Evolutionary conservation across 2,113 vertebrate species (phyloP).

Genomic region (Pygoscelis adeliae): DNA sequence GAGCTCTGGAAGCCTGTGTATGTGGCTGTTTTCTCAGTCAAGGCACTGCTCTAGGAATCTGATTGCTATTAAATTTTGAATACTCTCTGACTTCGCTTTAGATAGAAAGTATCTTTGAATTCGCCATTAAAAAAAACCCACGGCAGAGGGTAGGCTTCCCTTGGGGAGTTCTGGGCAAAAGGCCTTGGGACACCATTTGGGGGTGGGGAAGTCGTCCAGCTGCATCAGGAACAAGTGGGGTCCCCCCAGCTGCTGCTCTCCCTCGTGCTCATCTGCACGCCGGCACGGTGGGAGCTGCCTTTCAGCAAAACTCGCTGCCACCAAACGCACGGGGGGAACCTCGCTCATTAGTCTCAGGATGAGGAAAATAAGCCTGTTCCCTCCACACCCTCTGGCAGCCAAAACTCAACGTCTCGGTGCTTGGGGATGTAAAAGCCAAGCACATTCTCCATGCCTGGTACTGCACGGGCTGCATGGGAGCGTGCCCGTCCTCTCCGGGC

Average conservation of each 20-base stretch:
- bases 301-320: not conserved
- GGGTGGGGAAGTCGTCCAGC: not conserved
- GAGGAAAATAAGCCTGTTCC: not conserved
- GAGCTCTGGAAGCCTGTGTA: not conserved
- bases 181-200: not conserved
- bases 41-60: not conserved
- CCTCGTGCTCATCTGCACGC: rapidly evolving
- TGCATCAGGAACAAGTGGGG: not conserved
- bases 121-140: rapidly evolving
- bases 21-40: not conserved
- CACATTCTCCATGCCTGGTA: rapidly evolving
- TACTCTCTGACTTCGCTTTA: not conserved
- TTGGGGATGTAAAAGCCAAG: not conserved
- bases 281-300: not conserved
- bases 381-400: rapidly evolving
- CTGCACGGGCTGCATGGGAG: rapidly evolving
- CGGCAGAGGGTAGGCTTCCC: not conserved
- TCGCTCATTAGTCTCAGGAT: rapidly evolving
- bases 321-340: not conserved
- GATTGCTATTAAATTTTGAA: not conserved
- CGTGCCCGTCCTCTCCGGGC: rapidly evolving
- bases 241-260: not conserved
- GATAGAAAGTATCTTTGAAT: not conserved
- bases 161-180: too few relatives aligned
- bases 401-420: rapidly evolving